Conservation (phyloP, 2,797 vertebrate species). For the Siniperca undulata region DNA sequence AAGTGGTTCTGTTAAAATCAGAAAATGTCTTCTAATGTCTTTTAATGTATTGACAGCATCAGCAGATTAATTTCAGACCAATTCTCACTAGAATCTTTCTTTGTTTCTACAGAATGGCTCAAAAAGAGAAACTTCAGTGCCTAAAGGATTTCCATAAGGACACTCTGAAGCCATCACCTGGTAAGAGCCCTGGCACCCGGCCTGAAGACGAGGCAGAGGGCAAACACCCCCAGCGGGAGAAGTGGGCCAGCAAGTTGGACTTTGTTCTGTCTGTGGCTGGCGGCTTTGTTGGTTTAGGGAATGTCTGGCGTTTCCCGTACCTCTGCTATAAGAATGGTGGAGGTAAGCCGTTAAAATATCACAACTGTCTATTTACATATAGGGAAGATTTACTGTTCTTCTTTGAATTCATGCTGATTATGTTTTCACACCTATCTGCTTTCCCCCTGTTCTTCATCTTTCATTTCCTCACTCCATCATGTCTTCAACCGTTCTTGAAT, state of each 20-base stretch:
- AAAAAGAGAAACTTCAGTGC: constrained; percentile 97
- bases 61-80: background rate
- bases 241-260: constrained; percentile 99
- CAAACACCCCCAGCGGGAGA: constrained; percentile 95
- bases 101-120: constrained; percentile 88
- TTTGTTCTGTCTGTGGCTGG: constrained; percentile 98
- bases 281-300: constrained; percentile 97
- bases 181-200: constrained; percentile 95
- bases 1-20: background rate
- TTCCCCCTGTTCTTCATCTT: background rate
- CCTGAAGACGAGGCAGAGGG: constrained; percentile 98
- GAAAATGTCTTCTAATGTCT: background rate
- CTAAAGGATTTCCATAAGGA: constrained; percentile 99
- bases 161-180: constrained; percentile 96
- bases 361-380: background rate
- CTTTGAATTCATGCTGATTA: background rate
- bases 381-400: background rate
- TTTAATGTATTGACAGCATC: background rate
- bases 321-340: constrained; percentile 99
- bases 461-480: background rate
- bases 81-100: background rate
- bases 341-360: constrained; percentile 84
- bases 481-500: background rate
- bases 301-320: constrained; percentile 98
- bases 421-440: background rate